phyloP scores from a whole-genome alignment of 2,797 vertebrate genomes.

The Artibeus jamaicensis region DNA sequence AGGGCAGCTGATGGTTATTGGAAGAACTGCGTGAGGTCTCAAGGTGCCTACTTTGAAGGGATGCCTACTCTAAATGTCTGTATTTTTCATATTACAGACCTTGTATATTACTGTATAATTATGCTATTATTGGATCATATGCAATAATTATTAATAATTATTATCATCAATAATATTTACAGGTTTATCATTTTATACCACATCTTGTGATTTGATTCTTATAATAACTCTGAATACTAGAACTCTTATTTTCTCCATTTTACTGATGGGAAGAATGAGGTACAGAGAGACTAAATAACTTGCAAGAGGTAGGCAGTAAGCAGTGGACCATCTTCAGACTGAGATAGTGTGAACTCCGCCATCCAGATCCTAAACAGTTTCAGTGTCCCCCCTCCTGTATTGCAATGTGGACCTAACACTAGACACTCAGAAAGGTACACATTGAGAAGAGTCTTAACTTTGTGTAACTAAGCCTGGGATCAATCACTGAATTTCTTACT shows the following conservation, averaged over 20 bases:
- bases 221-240: neutral
- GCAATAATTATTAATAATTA: neutral
- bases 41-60: neutral
- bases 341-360: neutral
- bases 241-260: neutral
- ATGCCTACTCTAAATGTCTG: too few species aligned
- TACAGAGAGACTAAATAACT: neutral
- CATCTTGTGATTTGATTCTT: neutral
- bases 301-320: neutral
- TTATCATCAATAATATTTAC: neutral
- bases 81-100: neutral
- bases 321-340: neutral
- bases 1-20: neutral
- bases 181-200: neutral
- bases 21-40: neutral
- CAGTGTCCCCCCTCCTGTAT: accelerated
- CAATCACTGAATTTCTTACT: neutral
- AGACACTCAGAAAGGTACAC: neutral
- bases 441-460: neutral
- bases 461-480: neutral
- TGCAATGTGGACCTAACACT: neutral
- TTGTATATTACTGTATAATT: neutral
- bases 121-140: neutral
- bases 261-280: neutral
- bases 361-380: neutral